phyloP scores from a whole-genome alignment of 1,140 invertebrate genomes.

The Patella vulgata region DNA sequence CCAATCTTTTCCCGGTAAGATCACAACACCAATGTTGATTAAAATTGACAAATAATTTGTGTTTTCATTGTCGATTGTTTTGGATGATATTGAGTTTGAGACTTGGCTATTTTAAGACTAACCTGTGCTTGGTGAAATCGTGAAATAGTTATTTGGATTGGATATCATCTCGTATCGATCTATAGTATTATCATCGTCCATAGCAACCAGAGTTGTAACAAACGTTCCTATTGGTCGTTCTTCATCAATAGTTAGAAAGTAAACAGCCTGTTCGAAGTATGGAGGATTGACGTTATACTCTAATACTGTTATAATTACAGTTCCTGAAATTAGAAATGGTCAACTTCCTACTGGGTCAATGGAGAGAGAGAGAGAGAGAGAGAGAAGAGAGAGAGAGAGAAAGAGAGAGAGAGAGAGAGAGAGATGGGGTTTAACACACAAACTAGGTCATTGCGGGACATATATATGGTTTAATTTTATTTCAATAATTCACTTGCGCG shows the following conservation, averaged over 20 bases:
- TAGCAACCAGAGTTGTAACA: conserved; percentile 82
- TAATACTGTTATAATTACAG: conserved; percentile 85
- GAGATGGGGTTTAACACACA: not conserved
- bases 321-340: conserved; percentile 69
- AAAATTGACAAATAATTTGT: too few relatives aligned
- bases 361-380: not conserved
- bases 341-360: conserved; percentile 1
- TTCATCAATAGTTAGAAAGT: conserved; percentile 78
- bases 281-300: conserved; percentile 79
- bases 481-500: too few relatives aligned
- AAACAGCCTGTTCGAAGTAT: conserved; percentile 69
- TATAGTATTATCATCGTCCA: conserved; percentile 76
- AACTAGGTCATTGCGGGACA: too few relatives aligned
- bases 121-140: conserved; percentile 74
- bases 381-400: not conserved
- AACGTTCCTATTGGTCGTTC: conserved; percentile 84
- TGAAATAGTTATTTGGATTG: conserved; percentile 68
- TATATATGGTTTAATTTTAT: too few relatives aligned
- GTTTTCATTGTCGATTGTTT: too few relatives aligned
- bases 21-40: too few relatives aligned
- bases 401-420: too few relatives aligned
- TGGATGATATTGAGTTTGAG: too few relatives aligned
- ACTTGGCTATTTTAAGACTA: conserved; percentile 8
- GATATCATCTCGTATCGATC: conserved; percentile 38
- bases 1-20: too few relatives aligned